These are phyloP conservation scores for Carabus problematicus DNA, from an alignment of 2,888 invertebrate species.

Conservation along the genomic window DNA sequence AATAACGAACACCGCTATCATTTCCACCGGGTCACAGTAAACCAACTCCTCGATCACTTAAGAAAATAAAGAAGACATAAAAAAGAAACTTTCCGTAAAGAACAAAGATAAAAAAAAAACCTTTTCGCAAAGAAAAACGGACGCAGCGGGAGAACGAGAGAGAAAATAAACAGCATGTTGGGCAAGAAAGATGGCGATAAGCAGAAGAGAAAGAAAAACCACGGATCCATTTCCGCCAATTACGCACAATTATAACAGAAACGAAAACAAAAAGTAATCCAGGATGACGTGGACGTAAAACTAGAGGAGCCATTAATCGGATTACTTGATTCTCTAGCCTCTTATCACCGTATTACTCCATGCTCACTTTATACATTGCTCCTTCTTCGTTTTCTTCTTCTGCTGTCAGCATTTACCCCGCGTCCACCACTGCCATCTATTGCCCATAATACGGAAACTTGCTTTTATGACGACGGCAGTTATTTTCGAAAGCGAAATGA, in stretches of 20 bases:
- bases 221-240: conserved; percentile 33
- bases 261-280: conserved; percentile 37
- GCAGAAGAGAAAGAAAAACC: conserved; percentile 16
- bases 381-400: conserved; percentile 2
- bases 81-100: conserved; percentile 10
- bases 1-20: neutral
- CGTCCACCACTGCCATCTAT: too few species aligned
- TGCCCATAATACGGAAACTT: neutral
- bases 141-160: conserved; percentile 3
- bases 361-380: neutral
- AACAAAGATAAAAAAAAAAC: conserved; percentile 25
- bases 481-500: neutral
- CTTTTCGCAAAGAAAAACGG: neutral
- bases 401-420: neutral
- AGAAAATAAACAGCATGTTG: conserved; percentile 1
- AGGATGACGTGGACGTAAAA: conserved; percentile 26
- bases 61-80: conserved; percentile 38
- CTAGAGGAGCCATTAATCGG: conserved; percentile 34
- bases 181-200: neutral
- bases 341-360: conserved; percentile 24
- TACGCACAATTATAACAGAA: conserved; percentile 39
- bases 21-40: neutral
- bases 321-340: conserved; percentile 22
- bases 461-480: conserved; percentile 19
- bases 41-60: conserved; percentile 25